Evolutionary conservation across 2,888 invertebrate genomes (phyloP).

Genomic region (Neuroscelio doddi): DNA sequence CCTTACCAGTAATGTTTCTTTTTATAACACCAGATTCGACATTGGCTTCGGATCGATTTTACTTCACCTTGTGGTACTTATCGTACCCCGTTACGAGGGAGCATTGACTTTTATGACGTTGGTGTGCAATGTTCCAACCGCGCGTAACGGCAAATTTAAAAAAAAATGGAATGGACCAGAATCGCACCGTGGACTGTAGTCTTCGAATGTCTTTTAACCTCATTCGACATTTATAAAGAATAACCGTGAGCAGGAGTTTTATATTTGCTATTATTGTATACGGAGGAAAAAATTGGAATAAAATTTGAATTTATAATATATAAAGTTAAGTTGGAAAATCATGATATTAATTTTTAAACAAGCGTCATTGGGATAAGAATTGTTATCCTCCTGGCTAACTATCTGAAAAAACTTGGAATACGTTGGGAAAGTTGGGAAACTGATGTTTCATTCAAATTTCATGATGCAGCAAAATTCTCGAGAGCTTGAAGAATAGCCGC

Average conservation of each 20-base stretch:
- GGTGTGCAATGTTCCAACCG: constrained; percentile 59
- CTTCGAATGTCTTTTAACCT: constrained; percentile 10
- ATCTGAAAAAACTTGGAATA: background rate
- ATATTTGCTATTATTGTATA: too few species aligned
- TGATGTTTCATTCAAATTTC: constrained; percentile 44
- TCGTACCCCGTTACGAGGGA: constrained; percentile 70
- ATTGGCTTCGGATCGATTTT: constrained; percentile 66
- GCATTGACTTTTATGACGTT: constrained; percentile 69
- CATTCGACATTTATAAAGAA: background rate
- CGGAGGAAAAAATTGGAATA: too few species aligned
- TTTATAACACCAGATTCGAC: constrained; percentile 67
- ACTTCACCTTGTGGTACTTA: constrained; percentile 62
- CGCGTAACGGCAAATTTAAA: constrained; percentile 53
- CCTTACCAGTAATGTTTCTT: constrained; percentile 56
- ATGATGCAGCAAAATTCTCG: constrained; percentile 43
- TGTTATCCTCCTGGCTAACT: too few species aligned
- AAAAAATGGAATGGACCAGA: constrained; percentile 36
- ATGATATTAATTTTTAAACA: too few species aligned
- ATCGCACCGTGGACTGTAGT: constrained; percentile 25
- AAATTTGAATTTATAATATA: too few species aligned
- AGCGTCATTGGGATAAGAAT: too few species aligned
- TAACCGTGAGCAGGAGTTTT: too few species aligned
- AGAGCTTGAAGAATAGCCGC: constrained; percentile 44
- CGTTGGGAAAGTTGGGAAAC: constrained; percentile 11
- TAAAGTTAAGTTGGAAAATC: too few species aligned